Percentiles rank a stretch among this genome's conserved stretches.
Evolutionary conservation across 2,113 vertebrate species (phyloP).

Genomic region (Hippocampus abdominalis): DNA sequence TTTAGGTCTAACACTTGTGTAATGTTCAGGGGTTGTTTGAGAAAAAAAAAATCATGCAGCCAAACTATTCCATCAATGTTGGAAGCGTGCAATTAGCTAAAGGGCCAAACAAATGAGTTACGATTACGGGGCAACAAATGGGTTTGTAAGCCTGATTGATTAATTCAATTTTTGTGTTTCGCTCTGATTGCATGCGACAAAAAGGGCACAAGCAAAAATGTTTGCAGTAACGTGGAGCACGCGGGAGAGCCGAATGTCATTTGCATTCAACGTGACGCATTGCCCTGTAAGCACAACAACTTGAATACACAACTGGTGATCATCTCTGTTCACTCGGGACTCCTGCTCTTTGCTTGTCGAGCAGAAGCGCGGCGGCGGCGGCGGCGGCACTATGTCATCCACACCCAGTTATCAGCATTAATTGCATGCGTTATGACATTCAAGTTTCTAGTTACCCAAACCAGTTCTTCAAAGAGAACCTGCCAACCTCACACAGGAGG

Average conservation of each 20-base stretch:
- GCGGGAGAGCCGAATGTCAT: constrained; percentile 58
- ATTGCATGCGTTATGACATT: constrained; percentile 14
- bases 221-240: constrained; percentile 30
- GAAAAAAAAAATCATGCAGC: too few relatives aligned
- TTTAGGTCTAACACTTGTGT: too few relatives aligned
- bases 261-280: constrained; percentile 63
- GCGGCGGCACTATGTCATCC: neutral
- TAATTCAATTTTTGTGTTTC: constrained; percentile 16
- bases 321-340: constrained; percentile 68
- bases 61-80: too few relatives aligned
- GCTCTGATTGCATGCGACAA: constrained; percentile 45
- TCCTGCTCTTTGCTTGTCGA: constrained; percentile 41
- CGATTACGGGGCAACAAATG: neutral
- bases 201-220: constrained; percentile 57
- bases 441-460: constrained; percentile 22
- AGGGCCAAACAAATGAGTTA: too few relatives aligned
- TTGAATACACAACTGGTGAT: constrained; percentile 63
- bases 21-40: too few relatives aligned
- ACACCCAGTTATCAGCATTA: constrained; percentile 15
- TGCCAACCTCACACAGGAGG: neutral
- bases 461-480: constrained; percentile 17
- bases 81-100: too few relatives aligned
- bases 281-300: constrained; percentile 29
- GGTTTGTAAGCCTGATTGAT: neutral
- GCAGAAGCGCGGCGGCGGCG: constrained; percentile 3